These are phyloP conservation scores for Vombatus ursinus DNA, from an alignment of 2,113 vertebrate species.

Conservation along the genomic window DNA sequence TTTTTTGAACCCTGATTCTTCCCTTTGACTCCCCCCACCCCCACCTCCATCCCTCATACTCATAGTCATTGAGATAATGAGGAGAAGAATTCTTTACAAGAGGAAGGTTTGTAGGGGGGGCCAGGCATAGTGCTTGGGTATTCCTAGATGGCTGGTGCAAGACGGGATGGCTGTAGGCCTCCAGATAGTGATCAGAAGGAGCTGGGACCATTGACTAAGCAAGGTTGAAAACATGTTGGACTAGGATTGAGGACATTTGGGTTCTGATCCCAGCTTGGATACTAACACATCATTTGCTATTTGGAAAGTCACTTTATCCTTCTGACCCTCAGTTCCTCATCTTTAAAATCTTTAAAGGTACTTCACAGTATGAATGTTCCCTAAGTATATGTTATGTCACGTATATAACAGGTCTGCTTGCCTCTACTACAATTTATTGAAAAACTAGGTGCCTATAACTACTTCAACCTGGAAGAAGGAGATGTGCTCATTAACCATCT, in stretches of 20 bases:
- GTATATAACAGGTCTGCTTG: not conserved
- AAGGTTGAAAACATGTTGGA: not conserved
- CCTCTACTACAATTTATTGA: constrained; percentile 36
- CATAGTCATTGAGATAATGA: not conserved
- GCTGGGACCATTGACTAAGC: not conserved
- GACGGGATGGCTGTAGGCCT: not conserved
- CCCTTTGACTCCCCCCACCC: not conserved
- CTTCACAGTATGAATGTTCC: not conserved
- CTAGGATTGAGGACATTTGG: not conserved
- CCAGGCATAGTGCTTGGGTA: not conserved
- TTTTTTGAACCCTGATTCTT: not conserved
- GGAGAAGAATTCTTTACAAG: not conserved
- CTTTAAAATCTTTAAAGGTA: not conserved
- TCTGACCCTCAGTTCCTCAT: not conserved
- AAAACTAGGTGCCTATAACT: not conserved
- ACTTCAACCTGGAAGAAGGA: constrained; percentile 28
- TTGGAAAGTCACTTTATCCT: not conserved
- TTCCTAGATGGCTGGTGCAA: not conserved
- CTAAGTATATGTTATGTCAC: not conserved
- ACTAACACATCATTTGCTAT: not conserved
- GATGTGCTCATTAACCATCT: not conserved
- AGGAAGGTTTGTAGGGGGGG: not conserved
- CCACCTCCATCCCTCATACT: not conserved
- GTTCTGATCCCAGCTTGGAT: not conserved
- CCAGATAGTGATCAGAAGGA: not conserved